These are phyloP conservation scores for Haplochromis vanheusdeni DNA, from an alignment of 2,113 vertebrate genomes.

Conservation along the genomic window DNA sequence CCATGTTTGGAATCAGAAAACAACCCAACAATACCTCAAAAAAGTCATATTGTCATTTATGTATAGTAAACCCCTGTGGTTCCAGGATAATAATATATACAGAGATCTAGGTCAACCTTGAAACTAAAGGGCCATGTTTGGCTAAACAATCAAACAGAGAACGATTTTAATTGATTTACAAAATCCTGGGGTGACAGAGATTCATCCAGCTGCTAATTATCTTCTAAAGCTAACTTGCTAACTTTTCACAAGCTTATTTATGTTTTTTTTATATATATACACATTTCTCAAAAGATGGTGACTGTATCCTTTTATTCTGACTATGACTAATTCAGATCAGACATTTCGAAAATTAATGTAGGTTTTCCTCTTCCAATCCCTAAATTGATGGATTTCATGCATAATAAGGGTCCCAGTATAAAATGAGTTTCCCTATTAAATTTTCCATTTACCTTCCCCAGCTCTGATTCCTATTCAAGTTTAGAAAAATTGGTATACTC, in stretches of 20 bases:
- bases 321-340: background rate
- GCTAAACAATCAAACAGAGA: background rate
- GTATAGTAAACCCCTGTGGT: background rate
- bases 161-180: background rate
- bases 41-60: background rate
- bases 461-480: slow-evolving; percentile 54
- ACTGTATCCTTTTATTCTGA: background rate
- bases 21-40: background rate
- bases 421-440: slow-evolving; percentile 43
- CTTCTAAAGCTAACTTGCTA: background rate
- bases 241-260: background rate
- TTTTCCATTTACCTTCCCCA: background rate
- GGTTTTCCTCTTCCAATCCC: background rate
- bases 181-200: background rate
- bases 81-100: background rate
- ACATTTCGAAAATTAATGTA: slow-evolving; percentile 38
- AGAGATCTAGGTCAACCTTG: background rate
- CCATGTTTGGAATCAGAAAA: background rate
- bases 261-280: background rate
- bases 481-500: slow-evolving; percentile 47
- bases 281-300: background rate
- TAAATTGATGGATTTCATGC: slow-evolving; percentile 29
- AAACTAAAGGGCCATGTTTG: background rate
- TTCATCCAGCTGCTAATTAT: background rate
- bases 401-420: slow-evolving; percentile 12